These are phyloP conservation scores for Pachycephala philippinensis DNA, from an alignment of 2,113 vertebrate species.

Conservation along the genomic window DNA sequence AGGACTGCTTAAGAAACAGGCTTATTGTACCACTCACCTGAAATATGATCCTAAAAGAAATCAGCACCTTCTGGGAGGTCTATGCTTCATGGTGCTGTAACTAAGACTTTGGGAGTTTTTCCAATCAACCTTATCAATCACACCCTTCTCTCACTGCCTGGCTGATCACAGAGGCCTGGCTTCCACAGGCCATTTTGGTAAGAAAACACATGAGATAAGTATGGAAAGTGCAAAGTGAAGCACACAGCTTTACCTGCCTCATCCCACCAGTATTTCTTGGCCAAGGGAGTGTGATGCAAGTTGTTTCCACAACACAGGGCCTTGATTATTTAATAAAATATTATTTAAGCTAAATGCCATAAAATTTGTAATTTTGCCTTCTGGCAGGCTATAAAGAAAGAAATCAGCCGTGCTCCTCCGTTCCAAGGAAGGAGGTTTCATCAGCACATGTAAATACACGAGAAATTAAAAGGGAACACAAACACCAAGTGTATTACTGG, in stretches of 20 bases:
- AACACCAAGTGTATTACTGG: not conserved
- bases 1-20: not conserved
- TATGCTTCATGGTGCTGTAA: not conserved
- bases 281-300: not conserved
- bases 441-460: fast-evolving
- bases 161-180: not conserved
- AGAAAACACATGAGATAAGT: not conserved
- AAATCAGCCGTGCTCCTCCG: not conserved
- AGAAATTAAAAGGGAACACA: not conserved
- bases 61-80: not conserved
- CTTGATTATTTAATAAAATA: not conserved
- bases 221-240: not conserved
- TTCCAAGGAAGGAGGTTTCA: not conserved
- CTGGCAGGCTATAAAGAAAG: not conserved
- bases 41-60: not conserved
- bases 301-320: not conserved
- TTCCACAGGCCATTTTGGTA: not conserved
- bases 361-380: not conserved
- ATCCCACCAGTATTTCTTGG: not conserved
- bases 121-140: not conserved
- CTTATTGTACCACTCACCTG: not conserved
- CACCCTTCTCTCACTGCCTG: not conserved
- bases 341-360: not conserved
- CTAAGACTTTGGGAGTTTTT: not conserved
- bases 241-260: not conserved